Conservation (phyloP, 2,113 vertebrate species). For the Corapipo altera region DNA sequence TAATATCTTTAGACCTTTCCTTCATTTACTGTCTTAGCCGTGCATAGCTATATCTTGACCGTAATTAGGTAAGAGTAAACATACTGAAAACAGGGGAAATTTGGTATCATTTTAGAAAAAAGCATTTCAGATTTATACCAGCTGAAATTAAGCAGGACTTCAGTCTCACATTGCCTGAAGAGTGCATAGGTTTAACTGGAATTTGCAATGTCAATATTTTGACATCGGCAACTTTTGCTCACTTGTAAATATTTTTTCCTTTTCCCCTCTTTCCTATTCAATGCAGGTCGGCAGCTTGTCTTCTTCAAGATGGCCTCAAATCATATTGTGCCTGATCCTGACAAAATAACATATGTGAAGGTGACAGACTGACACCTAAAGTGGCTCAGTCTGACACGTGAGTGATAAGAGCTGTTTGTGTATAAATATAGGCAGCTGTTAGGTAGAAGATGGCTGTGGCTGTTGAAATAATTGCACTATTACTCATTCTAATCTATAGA, state of each 20-base stretch:
- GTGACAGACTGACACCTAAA: conserved; percentile 62
- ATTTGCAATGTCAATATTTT: neutral
- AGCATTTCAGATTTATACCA: neutral
- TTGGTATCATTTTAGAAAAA: neutral
- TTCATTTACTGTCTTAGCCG: neutral
- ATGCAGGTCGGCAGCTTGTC: conserved; percentile 84
- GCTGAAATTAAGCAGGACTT: neutral
- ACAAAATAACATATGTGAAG: conserved; percentile 80
- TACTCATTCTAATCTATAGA: conserved; percentile 68
- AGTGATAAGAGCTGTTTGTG: conserved; percentile 43
- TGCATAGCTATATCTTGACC: neutral
- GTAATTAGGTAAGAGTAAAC: neutral
- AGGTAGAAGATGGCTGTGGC: neutral
- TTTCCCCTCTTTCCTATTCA: neutral
- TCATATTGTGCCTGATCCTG: conserved; percentile 72
- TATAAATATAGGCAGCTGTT: conserved; percentile 53
- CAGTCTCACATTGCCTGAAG: neutral
- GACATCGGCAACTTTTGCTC: neutral
- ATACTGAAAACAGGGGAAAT: neutral
- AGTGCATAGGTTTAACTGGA: neutral
- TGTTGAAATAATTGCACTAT: conserved; percentile 57
- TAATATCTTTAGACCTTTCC: neutral
- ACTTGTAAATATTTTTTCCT: neutral
- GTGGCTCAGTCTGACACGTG: neutral
- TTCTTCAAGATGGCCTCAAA: conserved; percentile 85